These are phyloP conservation scores for Porites divaricata DNA, from an alignment of 92 coral and sea anemone species.

Conservation along the genomic window DNA sequence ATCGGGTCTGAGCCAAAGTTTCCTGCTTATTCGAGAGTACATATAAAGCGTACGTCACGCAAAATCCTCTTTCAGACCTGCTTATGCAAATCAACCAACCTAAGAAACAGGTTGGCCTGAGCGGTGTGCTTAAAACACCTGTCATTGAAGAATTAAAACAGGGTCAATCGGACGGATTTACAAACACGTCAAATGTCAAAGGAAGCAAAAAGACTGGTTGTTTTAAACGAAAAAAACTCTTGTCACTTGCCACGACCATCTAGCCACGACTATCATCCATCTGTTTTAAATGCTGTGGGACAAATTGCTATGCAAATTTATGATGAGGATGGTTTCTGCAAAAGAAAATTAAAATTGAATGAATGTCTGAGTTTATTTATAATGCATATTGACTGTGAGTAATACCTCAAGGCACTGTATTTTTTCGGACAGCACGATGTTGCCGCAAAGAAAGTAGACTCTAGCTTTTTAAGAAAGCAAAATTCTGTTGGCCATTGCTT, in stretches of 20 bases:
- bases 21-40: not conserved
- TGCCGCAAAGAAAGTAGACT: too few species aligned
- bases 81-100: slow-evolving; percentile 30
- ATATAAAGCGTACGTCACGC: slow-evolving; percentile 25
- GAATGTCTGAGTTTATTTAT: not conserved
- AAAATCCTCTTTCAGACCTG: not conserved
- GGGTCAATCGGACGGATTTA: slow-evolving; percentile 12
- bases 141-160: slow-evolving; percentile 28
- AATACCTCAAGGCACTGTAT: too few species aligned
- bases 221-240: not conserved
- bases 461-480: not conserved
- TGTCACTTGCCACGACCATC: not conserved
- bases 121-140: slow-evolving; percentile 28
- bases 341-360: not conserved
- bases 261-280: not conserved
- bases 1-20: slow-evolving; percentile 7
- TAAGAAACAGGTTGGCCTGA: not conserved
- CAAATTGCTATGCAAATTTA: slow-evolving; percentile 11
- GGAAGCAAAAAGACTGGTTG: slow-evolving; percentile 19
- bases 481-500: not conserved
- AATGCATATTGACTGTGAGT: not conserved
- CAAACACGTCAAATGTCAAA: slow-evolving; percentile 6
- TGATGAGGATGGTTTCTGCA: not conserved
- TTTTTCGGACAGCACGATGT: too few species aligned
- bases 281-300: not conserved